phyloP scores from a whole-genome alignment of 1,140 invertebrate genomes.

The Vanessa atalanta region DNA sequence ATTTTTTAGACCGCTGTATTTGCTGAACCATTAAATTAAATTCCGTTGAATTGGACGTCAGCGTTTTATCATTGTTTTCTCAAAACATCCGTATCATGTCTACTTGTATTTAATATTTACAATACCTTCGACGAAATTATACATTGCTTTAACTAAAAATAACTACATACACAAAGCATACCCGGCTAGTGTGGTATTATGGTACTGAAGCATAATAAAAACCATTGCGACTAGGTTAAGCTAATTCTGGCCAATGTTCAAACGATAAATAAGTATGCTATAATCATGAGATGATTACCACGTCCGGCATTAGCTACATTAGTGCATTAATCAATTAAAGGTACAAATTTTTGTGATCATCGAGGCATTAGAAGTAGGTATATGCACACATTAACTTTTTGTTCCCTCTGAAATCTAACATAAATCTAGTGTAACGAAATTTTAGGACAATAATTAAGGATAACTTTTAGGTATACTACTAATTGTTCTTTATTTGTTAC shows the following conservation, averaged over 20 bases:
- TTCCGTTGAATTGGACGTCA: constrained; percentile 28
- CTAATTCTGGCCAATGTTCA: constrained; percentile 58
- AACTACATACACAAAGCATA: not conserved
- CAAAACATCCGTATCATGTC: constrained; percentile 54
- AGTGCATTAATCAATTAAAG: constrained; percentile 67
- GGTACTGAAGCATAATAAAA: constrained; percentile 44
- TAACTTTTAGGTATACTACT: not conserved
- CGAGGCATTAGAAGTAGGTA: not conserved
- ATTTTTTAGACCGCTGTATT: constrained; percentile 34
- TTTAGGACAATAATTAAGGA: too few species aligned
- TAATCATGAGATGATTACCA: constrained; percentile 72
- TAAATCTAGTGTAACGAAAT: constrained; percentile 6
- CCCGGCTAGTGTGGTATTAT: not conserved
- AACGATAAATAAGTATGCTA: constrained; percentile 68
- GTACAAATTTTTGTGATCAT: constrained; percentile 45
- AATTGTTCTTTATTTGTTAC: constrained; percentile 47
- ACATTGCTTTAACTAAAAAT: constrained; percentile 8
- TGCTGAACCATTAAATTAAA: constrained; percentile 59
- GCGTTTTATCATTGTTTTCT: constrained; percentile 19
- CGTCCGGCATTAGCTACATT: constrained; percentile 64
- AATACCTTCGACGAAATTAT: constrained; percentile 9
- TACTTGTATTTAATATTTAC: constrained; percentile 20
- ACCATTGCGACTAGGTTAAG: constrained; percentile 63
- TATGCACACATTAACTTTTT: not conserved
- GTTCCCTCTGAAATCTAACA: not conserved